Evolutionary conservation across 1,140 invertebrate genomes (phyloP), one percentile per base, ranked within the genome.

Genomic region (Drosophila hydei): DNA sequence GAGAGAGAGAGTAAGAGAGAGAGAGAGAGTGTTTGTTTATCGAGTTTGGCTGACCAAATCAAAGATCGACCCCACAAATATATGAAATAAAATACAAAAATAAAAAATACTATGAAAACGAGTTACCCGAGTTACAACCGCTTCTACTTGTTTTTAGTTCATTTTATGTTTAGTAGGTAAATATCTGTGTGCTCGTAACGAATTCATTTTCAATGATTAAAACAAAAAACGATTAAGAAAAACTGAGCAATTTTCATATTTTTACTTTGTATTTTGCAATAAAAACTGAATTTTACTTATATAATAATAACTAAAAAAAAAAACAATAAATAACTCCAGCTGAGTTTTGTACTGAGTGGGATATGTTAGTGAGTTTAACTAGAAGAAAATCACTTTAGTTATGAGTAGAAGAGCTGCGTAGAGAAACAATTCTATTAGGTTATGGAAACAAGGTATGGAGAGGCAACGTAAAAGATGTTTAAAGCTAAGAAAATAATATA

Each of bases 161-260:
- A 88, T 75, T 88, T 88, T 83, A 83, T 88, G 84, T 88, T 88
- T 89, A 89, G 84, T 88, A 89, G 84, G 78, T 88, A 83, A 88
- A 88, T 88, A 76, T 88, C 78, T 88, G 83, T 88, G 83, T 88
- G 84, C 84, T 83, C 84, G 84, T 88, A 88, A 78, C 75, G 79
- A 88, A 81, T 88, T 88, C 60, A 72, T 79, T 78, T 88, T 65
- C 65, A 18, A 16, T 51, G 48, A 87, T 87, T 85, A 87, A 85
- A 81, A 63, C 42, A 73, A 80, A 61, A 61, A 83, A 78, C 79
- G 80, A 79, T 72, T 74, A 67, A 65, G 68, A 75, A 38, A 42
- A 42, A 42, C 81, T 85, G 77, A 85, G 83, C 81, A 68, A 85
- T 52, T 87, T 88, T 88, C 78, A 88, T 87, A 89, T 76, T 88